Evolutionary conservation across 2,888 invertebrate genomes (phyloP), one percentile per base, ranked within the genome.

Genomic region (Stomorhina lunata): DNA sequence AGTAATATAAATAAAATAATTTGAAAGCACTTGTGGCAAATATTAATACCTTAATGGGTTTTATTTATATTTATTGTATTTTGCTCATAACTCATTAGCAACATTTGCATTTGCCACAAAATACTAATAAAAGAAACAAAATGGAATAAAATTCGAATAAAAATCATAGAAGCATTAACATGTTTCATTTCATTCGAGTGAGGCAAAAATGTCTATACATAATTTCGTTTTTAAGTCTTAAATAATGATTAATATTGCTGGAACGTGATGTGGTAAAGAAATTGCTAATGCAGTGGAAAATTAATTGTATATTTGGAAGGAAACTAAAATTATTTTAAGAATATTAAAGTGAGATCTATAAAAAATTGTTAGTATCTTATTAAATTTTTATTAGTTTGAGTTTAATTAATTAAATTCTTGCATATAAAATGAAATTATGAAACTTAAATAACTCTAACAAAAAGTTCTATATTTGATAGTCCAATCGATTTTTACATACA

Each of bases 221-320:
- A 37, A 34, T 43, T 59, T 25, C 25, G 20, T 10, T 80, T 86
- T 84, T 76, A 77, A 80, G 81, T 83, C 84, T 85, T 84, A 84
- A 84, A 82, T 84, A 84, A 85, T 84, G 85, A 85, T 84, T 83
- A 81, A 86, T 84, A 84, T 83, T 59, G 59, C 10, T 27, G 48
- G 53, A 53, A 86, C 86, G 86, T 86, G 86, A 57, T 53, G 34
- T 55, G 85, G 69, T 73, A 79, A 55, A 59, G 34, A 83, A 84
- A 55, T 50, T 32, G 6, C 9, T 12, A 17, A 10, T n/a, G 17
- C 7, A 61, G 66, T 37, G 12, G 29, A 50, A 61, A 10, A 17
- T 63, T 50, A 37, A 9, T 20, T 27, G n/a, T 20, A 27, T 48
- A 12, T 53, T 2, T 53, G 20, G 5, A 53, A 22, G 53, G 53